phyloP scores from a whole-genome alignment of 53 echinoderm and acorn worm genomes.

The Luidia sarsii region DNA sequence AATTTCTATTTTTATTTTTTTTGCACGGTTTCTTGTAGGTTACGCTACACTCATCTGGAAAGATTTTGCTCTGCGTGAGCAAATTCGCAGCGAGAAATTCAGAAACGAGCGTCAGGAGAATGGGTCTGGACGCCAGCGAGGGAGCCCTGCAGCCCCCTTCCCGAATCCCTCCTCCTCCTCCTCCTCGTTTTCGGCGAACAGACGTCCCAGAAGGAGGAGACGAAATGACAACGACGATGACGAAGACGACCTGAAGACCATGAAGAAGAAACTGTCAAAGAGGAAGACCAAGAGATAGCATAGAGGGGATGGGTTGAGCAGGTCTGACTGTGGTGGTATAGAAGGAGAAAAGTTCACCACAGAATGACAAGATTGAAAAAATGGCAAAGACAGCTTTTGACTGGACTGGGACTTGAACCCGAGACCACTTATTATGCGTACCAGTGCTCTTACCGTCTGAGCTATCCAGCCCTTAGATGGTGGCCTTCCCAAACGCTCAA shows the following conservation, averaged over 20 bases:
- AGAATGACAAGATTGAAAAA: too few species aligned
- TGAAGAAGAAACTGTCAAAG: conserved; percentile 26
- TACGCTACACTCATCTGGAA: conserved; percentile 63
- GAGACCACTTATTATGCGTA: too few species aligned
- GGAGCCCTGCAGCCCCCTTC: neutral
- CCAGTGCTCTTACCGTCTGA: too few species aligned
- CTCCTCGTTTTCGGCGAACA: too few species aligned
- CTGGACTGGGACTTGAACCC: too few species aligned
- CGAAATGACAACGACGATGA: conserved; percentile 29
- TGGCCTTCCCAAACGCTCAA: too few species aligned
- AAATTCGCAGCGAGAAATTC: neutral
- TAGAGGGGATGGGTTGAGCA: too few species aligned
- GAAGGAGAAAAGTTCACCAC: too few species aligned
- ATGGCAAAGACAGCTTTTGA: too few species aligned
- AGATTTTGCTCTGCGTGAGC: conserved; percentile 26
- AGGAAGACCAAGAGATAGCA: neutral
- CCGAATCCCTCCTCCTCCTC: neutral
- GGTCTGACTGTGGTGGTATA: too few species aligned
- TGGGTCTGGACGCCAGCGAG: neutral
- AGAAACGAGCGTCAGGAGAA: neutral
- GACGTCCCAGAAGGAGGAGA: conserved; percentile 18
- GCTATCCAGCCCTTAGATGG: too few species aligned
- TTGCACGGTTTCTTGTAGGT: conserved; percentile 51
- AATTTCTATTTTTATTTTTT: too few species aligned
- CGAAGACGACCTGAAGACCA: conserved; percentile 50